A percentile compares a stretch with the other conserved stretches of the same genome.
These are phyloP conservation scores for Actenoides lindsayi DNA, from an alignment of 2,113 vertebrate genomes.

Conservation along the genomic window DNA sequence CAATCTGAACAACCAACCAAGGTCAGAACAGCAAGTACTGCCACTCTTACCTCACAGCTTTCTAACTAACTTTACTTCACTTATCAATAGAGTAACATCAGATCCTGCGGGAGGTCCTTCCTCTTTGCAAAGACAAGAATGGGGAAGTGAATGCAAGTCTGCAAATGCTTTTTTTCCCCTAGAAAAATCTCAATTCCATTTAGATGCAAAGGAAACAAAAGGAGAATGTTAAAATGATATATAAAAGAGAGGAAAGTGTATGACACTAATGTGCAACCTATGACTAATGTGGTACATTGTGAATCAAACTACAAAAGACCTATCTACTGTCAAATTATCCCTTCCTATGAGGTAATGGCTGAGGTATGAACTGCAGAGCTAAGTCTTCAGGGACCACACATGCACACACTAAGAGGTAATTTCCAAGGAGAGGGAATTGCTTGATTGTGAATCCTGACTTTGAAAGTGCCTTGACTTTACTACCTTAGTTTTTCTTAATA, in stretches of 20 bases:
- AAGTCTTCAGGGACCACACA: background rate
- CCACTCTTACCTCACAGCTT: background rate
- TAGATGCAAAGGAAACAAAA: background rate
- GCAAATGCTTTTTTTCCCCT: background rate
- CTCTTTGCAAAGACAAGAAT: background rate
- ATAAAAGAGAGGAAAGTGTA: background rate
- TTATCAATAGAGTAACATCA: background rate
- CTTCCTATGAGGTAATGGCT: background rate
- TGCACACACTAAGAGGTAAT: background rate
- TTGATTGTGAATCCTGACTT: background rate
- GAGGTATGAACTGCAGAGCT: background rate
- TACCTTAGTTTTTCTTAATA: background rate
- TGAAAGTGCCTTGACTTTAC: background rate
- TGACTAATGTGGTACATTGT: background rate
- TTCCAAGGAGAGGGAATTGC: background rate
- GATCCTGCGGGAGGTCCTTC: background rate
- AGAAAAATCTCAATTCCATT: background rate
- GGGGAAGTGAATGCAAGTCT: background rate
- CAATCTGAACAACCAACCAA: background rate
- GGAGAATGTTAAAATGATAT: background rate
- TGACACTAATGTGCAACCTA: background rate
- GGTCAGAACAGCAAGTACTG: background rate
- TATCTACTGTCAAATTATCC: conserved; percentile 16
- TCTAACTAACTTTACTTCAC: background rate
- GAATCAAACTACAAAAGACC: background rate